Evolutionary conservation across 1,140 invertebrate species (phyloP).

Genomic region (Nilaparvata lugens): DNA sequence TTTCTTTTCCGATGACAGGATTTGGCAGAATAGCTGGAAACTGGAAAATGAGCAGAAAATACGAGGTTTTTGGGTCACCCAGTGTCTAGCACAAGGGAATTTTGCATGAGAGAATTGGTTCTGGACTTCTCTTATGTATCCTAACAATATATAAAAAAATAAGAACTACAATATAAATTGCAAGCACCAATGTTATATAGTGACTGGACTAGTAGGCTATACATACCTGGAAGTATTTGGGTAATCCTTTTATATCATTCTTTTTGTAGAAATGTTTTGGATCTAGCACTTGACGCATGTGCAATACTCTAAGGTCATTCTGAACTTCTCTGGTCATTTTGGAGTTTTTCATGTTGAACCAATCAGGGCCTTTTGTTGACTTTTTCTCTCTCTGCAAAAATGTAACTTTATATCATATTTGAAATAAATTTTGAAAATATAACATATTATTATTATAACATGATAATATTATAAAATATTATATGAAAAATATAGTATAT

Average conservation of each 20-base stretch:
- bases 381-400: slow-evolving; percentile 48
- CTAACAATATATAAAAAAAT: no score
- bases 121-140: no score
- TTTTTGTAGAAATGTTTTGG: slow-evolving; percentile 91
- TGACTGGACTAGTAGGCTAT: no score
- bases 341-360: slow-evolving; percentile 79
- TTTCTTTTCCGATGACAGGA: no score
- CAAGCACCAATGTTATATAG: no score
- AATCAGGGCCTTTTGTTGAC: slow-evolving; percentile 72
- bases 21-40: no score
- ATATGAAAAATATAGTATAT: background rate
- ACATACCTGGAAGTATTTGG: slow-evolving; percentile 86
- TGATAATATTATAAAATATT: background rate
- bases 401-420: no score
- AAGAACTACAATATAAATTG: no score
- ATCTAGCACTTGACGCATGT: slow-evolving; percentile 85
- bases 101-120: no score
- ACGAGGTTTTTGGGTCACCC: no score
- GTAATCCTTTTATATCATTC: slow-evolving; percentile 73
- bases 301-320: slow-evolving; percentile 76
- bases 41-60: no score
- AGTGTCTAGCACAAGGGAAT: no score
- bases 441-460: slow-evolving; percentile 6
- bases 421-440: slow-evolving; percentile 7
- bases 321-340: slow-evolving; percentile 81